Evolutionary conservation across 2,888 invertebrate genomes (phyloP), one percentile per base, ranked within the genome.

Genomic region (Platypus cylindrus): DNA sequence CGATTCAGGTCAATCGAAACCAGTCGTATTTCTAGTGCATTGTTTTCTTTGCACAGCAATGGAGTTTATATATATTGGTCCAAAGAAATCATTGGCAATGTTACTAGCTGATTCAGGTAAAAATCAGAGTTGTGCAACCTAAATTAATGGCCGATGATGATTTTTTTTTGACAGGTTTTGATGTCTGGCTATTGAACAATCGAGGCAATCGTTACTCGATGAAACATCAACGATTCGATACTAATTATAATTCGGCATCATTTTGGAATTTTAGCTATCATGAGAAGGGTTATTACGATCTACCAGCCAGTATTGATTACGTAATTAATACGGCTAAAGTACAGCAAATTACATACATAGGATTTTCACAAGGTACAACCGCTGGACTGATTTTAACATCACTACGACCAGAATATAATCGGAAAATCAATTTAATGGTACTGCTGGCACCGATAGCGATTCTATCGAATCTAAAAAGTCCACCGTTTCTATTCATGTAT

Each of bases 311-410:
- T 30, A 4, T 35, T 2, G 35, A 35, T 17, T 30, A 30, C 15
- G 18, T 35, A 18, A 8, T 30, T 3, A 26, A 11, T 4, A 3
- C 2, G 4, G 26, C 35, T 3, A 17, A 13, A 12, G 9, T 30
- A 17, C 5, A 30, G 1, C 17, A 26, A 5, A n/a, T 35, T 2
- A 35, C 35, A 18, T 9, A 18, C 3, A 60, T 82, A 1, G 87
- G 85, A 0, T 81, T 84, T 27, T 45, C 45, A 14, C 38, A 45
- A 46, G 85, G 83, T 3, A 71, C 75, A 0, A 74, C 75, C 1
- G 49, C 63, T 2, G 76, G 75, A 52, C 77, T 70, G 49, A 72
- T 75, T 1, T 65, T 76, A 69, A 64, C 64, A 14, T 67, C 73
- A 1, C 59, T 70, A 27, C 58, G 61, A 9, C 73, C 77, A 0